Evolutionary conservation across 30 jellyfish, hydroid and myxozoan genomes (phyloP), one percentile per base, ranked within the genome.

Genomic region (Sanderia malayensis): DNA sequence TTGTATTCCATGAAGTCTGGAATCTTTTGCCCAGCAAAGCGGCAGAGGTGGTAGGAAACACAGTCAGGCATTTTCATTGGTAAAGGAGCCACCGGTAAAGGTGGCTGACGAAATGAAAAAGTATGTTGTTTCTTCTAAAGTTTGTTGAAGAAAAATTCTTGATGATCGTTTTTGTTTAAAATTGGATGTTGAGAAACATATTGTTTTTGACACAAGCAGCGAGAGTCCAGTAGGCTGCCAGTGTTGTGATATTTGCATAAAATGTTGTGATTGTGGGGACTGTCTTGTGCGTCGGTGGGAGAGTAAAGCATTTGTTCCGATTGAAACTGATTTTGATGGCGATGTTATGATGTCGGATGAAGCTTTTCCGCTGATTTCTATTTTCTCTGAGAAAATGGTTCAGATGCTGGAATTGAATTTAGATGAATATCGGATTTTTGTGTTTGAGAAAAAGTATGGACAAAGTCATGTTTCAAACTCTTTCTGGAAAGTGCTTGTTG

Each of bases 11-110:
- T 3, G 24, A 49, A 49, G 64, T 24, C 23, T 49, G 2, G 64
- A 49, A 19, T 49, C 64, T 19, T 49, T 49, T 18, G 64, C 24
- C 18, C 64, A 49, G 64, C 64, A 49, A 18, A 49, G 64, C 18
- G 64, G 64, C 3, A 49, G 64, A 49, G 64, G 64, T 4, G 64
- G 64, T 4, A 49, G 64, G 18, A 49, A 49, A 11, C 8, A 4
- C 11, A 7, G 7, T 8, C 11, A 24, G 11, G 64, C 64, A 49
- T 49, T 4, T 18, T 49, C 64, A 15, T n/a, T n/a, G n/a, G n/a
- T n/a, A n/a, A n/a, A n/a, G n/a, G n/a, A n/a, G n/a, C n/a, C n/a
- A n/a, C n/a, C n/a, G n/a, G n/a, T n/a, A n/a, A n/a, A n/a, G n/a
- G n/a, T n/a, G 18, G 18, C 64, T 4, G 64, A 49, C 27, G 64